These are phyloP conservation scores for Saturnia pavonia DNA, from an alignment of 2,888 invertebrate genomes.

Conservation along the genomic window DNA sequence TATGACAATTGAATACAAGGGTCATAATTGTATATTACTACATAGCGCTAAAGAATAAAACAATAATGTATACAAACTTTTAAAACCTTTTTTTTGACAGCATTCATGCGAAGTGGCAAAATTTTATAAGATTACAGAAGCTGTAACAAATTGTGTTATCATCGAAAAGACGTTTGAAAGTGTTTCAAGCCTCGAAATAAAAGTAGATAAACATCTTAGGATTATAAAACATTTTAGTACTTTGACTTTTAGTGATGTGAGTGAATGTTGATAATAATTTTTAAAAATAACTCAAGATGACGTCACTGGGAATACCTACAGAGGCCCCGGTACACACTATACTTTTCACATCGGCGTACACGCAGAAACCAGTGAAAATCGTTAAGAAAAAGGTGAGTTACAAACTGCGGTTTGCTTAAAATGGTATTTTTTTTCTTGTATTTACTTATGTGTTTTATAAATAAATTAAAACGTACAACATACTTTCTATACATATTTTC, in stretches of 20 bases:
- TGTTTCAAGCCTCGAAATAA: neutral
- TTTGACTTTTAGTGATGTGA: slow-evolving; percentile 7
- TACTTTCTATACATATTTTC: no score
- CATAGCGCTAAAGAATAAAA: neutral
- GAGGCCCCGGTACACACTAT: slow-evolving; percentile 75
- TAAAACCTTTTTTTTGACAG: neutral
- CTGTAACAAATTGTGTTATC: neutral
- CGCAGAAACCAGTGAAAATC: slow-evolving; percentile 55
- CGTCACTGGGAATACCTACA: slow-evolving; percentile 73
- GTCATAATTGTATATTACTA: no score
- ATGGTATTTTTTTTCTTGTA: no score
- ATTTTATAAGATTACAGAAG: neutral
- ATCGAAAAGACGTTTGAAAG: neutral
- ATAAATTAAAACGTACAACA: no score
- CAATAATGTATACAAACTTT: neutral
- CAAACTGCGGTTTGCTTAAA: neutral
- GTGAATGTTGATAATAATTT: slow-evolving; percentile 23
- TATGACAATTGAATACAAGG: no score
- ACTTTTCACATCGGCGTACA: slow-evolving; percentile 69
- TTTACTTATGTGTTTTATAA: no score
- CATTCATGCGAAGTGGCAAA: neutral
- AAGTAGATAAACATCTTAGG: neutral
- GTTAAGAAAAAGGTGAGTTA: slow-evolving; percentile 59
- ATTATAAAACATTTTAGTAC: slow-evolving; percentile 2
- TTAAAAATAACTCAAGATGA: slow-evolving; percentile 49